Percentiles rank a stretch among this genome's conserved stretches.
Conservation (phyloP, 2,888 invertebrate genomes). For the Andrena bucephala region DNA sequence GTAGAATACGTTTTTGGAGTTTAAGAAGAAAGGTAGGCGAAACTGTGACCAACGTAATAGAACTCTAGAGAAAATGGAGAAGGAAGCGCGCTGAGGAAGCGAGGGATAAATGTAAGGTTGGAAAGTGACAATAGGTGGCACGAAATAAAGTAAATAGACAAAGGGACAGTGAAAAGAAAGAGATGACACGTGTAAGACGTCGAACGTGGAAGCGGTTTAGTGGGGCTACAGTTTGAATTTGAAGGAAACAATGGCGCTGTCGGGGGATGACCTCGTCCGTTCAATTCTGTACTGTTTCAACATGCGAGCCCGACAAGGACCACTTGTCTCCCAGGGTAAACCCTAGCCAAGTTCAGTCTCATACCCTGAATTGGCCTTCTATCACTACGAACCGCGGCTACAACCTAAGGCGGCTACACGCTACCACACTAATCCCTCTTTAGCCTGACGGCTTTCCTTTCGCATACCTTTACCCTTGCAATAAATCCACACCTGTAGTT, state of each 20-base stretch:
- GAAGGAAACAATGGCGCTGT: constrained; percentile 55
- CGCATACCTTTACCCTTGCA: not conserved
- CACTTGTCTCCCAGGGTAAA: constrained; percentile 71
- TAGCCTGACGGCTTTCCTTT: constrained; percentile 21
- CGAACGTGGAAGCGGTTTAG: constrained; percentile 45
- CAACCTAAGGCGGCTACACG: constrained; percentile 60
- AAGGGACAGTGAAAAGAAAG: not conserved
- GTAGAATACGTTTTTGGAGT: too few species aligned
- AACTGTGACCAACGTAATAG: too few species aligned
- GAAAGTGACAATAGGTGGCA: not conserved
- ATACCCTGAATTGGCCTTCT: constrained; percentile 68
- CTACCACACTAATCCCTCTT: constrained; percentile 67
- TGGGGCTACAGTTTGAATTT: constrained; percentile 64
- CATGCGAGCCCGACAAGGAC: constrained; percentile 65
- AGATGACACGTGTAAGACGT: constrained; percentile 3
- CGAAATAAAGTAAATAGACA: not conserved
- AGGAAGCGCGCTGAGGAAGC: too few species aligned
- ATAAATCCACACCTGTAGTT: constrained; percentile 24
- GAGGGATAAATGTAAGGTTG: too few species aligned
- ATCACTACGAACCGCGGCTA: constrained; percentile 54
- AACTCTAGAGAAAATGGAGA: too few species aligned
- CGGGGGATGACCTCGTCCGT: constrained; percentile 63
- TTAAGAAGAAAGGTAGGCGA: too few species aligned
- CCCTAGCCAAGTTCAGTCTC: constrained; percentile 65
- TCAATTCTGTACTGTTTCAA: constrained; percentile 57